A percentile compares a stretch with the other conserved stretches of the same genome.
Conservation (phyloP, 2,113 vertebrate species). For the Pangasianodon gigas region DNA sequence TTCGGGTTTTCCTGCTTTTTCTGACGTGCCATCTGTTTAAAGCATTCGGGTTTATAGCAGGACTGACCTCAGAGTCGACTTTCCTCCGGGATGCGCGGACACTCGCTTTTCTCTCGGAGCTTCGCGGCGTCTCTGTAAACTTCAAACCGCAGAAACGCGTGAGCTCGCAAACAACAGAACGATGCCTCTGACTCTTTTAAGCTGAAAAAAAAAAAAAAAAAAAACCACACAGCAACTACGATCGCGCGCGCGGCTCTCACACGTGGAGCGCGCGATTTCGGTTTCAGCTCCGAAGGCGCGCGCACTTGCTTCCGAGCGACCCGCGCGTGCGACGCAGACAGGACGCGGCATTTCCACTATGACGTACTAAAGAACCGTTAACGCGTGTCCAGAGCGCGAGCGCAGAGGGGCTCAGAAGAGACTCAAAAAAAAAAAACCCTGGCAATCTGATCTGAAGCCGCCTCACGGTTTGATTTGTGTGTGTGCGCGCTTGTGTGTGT, state of each 20-base stretch:
- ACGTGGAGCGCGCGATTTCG: slow-evolving; percentile 3
- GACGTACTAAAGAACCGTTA: background rate
- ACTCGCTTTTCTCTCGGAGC: slow-evolving; percentile 25
- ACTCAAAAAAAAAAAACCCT: background rate
- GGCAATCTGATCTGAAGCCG: background rate
- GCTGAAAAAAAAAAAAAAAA: background rate
- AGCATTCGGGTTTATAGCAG: background rate
- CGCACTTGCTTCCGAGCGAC: slow-evolving; percentile 15
- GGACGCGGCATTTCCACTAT: background rate
- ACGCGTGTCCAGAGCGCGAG: background rate
- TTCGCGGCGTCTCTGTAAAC: background rate
- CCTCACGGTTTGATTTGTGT: background rate
- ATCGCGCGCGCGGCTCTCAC: background rate
- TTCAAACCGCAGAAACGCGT: background rate
- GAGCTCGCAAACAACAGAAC: background rate
- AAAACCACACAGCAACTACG: background rate
- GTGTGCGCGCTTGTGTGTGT: background rate
- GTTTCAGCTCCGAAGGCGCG: background rate
- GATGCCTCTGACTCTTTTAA: background rate
- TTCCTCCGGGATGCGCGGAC: slow-evolving; percentile 37
- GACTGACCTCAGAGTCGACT: slow-evolving; percentile 20
- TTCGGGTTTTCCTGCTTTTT: background rate
- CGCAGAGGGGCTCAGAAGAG: background rate
- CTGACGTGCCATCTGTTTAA: slow-evolving; percentile 3
- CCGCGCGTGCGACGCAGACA: background rate